Conservation (phyloP, 1,140 invertebrate genomes). For the Neodiprion pinetum region DNA sequence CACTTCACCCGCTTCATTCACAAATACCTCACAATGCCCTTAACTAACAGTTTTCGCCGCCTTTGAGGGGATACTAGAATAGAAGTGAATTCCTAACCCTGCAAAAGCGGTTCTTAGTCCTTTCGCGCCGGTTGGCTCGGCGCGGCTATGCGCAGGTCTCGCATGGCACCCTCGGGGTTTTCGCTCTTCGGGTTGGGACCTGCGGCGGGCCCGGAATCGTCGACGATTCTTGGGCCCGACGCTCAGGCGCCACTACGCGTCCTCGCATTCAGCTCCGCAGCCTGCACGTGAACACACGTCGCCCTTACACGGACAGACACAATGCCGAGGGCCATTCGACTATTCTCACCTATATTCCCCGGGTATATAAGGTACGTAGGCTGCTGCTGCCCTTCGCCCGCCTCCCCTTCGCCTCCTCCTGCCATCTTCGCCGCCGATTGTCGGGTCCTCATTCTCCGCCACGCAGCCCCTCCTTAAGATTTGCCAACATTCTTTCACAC, state of each 20-base stretch:
- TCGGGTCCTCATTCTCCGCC: constrained; percentile 10
- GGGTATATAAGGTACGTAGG: background rate
- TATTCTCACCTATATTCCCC: background rate
- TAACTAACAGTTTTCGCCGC: constrained; percentile 49
- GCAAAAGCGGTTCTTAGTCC: constrained; percentile 7
- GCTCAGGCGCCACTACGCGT: constrained; percentile 2
- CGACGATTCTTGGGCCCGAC: background rate
- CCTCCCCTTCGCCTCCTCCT: constrained; percentile 29
- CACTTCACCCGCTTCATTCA: constrained; percentile 39
- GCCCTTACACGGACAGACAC: background rate
- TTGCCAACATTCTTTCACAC: constrained; percentile 56
- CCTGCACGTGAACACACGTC: background rate
- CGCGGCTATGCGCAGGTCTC: background rate
- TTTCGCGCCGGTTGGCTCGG: constrained; percentile 10
- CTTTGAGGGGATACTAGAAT: constrained; percentile 15
- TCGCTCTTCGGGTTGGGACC: background rate
- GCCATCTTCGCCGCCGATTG: constrained; percentile 17
- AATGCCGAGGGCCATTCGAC: background rate
- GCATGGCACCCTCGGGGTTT: background rate
- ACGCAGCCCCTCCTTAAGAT: constrained; percentile 40
- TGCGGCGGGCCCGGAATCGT: background rate
- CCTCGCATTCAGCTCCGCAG: background rate
- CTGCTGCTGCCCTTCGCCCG: constrained; percentile 19
- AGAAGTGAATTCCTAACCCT: constrained; percentile 17
- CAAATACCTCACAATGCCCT: constrained; percentile 48